Evolutionary conservation across 2,888 invertebrate species (phyloP).

Genomic region (Eutolmus rufibarbis): DNA sequence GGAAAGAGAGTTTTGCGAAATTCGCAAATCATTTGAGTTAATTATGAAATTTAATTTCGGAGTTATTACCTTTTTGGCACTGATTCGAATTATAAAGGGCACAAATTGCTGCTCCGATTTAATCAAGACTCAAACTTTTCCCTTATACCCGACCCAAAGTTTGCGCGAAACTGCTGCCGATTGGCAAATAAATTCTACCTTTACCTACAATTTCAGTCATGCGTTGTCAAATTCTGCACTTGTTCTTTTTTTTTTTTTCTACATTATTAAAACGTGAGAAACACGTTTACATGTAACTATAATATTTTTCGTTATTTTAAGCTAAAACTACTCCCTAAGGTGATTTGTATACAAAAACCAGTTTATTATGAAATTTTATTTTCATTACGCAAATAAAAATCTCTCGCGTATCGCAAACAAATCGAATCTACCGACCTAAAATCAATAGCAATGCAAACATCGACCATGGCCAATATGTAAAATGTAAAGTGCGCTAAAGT

Average conservation of each 20-base stretch:
- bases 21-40: not conserved
- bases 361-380: not conserved
- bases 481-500: not conserved
- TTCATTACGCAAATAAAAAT: not conserved
- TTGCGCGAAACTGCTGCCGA: not conserved
- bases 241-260: not conserved
- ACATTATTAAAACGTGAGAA: not conserved
- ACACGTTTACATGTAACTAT: not conserved
- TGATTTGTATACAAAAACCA: not conserved
- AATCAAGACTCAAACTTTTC: not conserved
- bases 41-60: not conserved
- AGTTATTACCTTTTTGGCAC: not conserved
- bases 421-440: not conserved
- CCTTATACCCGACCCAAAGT: not conserved
- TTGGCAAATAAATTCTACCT: not conserved
- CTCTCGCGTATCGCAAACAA: not conserved
- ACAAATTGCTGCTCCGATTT: not conserved
- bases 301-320: not conserved
- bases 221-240: not conserved
- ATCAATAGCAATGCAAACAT: not conserved
- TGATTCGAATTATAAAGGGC: not conserved
- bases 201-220: not conserved
- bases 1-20: not conserved
- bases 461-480: not conserved
- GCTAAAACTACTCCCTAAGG: not conserved